Evolutionary conservation across 92 coral and sea anemone genomes (phyloP), one percentile per base, ranked within the genome.

Genomic region (Galaxea fascicularis): DNA sequence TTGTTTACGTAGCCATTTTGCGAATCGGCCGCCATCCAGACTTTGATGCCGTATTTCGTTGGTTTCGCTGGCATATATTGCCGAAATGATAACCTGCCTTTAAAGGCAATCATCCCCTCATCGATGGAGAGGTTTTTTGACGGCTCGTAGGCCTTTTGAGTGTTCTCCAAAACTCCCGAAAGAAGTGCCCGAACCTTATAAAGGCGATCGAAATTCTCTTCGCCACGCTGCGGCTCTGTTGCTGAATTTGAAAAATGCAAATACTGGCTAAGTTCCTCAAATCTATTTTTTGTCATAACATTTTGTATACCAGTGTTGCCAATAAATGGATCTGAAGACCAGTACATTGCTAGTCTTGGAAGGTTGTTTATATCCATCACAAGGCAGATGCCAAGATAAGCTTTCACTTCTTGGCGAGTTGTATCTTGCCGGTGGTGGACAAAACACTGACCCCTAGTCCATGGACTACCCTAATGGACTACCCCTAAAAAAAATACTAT

Each of bases 241-340:
- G 11, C 41, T 11, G 83, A 84, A 57, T 82, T 65, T 0, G 26
- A 24, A 29, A 82, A 88, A 60, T 88, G 92, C 0, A 88, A 4
- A 72, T n/a, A 83, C 41, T 88, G 88, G 60, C 80, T 18, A 16
- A 89, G 67, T 83, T 83, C 82, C 59, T 83, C 79, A 41, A 82
- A 88, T 17, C 68, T 18, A 20, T 69, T 89, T 73, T 73, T 83
- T 16, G 85, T 63, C 81, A 89, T 85, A 11, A 90, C 77, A 0
- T 53, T 57, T 54, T 86, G 51, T 14, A 90, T 85, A 16, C 65
- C 73, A 4, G 78, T 52, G 60, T 90, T 85, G 4, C 86, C 89
- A 4, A 85, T 49, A 35, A 68, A 79, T 15, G 89, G 85, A 76
- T 82, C 75, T 24, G 80, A 22, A 5, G 88, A 88, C 92, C 92